Conservation (phyloP, 1,140 invertebrate species). For the Hestina assimilis region DNA sequence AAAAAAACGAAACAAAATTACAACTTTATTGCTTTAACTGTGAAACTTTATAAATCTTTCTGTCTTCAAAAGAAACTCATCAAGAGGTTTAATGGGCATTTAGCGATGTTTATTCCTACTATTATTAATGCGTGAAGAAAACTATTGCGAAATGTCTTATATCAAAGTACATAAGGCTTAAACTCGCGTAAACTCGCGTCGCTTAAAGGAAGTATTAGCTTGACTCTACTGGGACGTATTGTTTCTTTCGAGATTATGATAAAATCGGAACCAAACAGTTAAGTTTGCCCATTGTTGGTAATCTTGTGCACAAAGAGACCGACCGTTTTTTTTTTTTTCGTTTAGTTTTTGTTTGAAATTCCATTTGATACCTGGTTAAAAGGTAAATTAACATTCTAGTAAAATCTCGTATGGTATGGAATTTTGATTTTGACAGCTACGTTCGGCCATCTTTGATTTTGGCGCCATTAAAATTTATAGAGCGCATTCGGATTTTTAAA, state of each 20-base stretch:
- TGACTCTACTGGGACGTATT: conserved; percentile 20
- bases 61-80: conserved; percentile 47
- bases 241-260: conserved; percentile 46
- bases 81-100: conserved; percentile 39
- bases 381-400: too few relatives aligned
- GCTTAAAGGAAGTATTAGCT: conserved; percentile 7
- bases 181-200: background rate
- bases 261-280: conserved; percentile 54
- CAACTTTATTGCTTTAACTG: too few relatives aligned
- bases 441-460: too few relatives aligned
- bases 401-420: too few relatives aligned
- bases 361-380: conserved; percentile 42
- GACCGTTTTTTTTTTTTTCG: conserved; percentile 57
- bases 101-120: conserved; percentile 34
- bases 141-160: too few relatives aligned
- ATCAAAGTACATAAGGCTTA: conserved; percentile 1
- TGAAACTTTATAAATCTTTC: background rate
- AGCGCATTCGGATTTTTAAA: too few relatives aligned
- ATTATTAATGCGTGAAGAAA: too few relatives aligned
- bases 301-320: conserved; percentile 60
- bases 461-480: too few relatives aligned
- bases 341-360: conserved; percentile 53
- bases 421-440: too few relatives aligned
- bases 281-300: conserved; percentile 57
- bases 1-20: too few relatives aligned